Conservation (phyloP, 2,113 vertebrate species). For the Eonycteris spelaea region DNA sequence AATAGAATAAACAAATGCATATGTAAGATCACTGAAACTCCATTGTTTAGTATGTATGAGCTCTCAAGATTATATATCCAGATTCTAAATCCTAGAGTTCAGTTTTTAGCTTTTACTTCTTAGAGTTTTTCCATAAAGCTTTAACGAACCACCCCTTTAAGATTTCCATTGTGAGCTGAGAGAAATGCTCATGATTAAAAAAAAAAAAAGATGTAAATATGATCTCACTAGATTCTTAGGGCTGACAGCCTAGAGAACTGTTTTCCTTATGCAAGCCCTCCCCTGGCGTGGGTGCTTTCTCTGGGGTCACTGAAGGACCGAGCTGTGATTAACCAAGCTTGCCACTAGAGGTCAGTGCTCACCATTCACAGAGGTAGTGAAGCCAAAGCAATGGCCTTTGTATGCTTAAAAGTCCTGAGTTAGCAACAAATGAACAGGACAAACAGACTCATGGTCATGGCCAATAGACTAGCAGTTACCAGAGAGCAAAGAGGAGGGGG, state of each 20-base stretch:
- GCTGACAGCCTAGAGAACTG: background rate
- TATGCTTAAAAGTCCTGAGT: background rate
- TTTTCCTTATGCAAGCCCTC: rapidly evolving
- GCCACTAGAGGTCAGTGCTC: slow-evolving; percentile 80
- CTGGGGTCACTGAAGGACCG: background rate
- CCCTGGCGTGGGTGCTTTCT: rapidly evolving
- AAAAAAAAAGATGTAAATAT: background rate
- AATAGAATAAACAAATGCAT: background rate
- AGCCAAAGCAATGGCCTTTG: background rate
- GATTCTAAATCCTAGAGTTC: background rate
- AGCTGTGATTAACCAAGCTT: slow-evolving; percentile 25
- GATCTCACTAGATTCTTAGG: background rate
- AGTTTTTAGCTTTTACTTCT: background rate
- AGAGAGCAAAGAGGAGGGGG: too few relatives aligned
- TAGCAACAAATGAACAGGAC: too few relatives aligned
- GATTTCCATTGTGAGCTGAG: background rate
- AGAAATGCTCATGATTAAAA: background rate
- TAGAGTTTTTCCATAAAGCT: background rate
- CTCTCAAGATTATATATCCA: background rate
- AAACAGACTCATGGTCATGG: too few relatives aligned
- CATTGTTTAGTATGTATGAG: background rate
- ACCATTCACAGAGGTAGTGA: background rate
- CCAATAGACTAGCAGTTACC: too few relatives aligned
- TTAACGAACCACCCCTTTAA: background rate
- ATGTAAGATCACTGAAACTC: background rate